Base-by-base conservation (phyloP, 2,888 invertebrate genomes). In the Strigamia crassipes region DNA sequence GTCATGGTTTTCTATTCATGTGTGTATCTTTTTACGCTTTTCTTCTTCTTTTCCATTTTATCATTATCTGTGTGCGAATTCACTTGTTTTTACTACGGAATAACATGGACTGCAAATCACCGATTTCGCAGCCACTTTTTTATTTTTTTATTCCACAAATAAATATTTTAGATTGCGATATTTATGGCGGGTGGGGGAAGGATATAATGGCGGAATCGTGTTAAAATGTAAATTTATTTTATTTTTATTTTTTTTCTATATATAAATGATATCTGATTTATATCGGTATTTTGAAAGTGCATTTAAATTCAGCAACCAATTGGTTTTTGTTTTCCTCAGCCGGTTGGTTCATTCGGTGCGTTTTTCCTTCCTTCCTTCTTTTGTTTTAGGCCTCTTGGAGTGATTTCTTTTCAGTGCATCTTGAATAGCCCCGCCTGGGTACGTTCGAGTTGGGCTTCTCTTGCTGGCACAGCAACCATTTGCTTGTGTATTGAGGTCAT, bases 361-460 rank as follows among this genome's bases (percentile, higher is more conserved):
- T 23, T 66, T 66, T 66, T 61, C n/a, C 18, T 61, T 61, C 18
- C 18, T n/a, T 61, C 23, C 21, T 23, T 18, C 31, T n/a, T 73
- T 23, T 13, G 13, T 73, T 31, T 73, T 27, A 31, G 13, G 4
- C 51, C 12, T 1, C 27, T 73, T 12, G 31, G 23, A 73, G 73
- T 73, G 31, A 73, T 73, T 73, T 73, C 23, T 27, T 73, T 73
- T 27, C 12, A 6, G n/a, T 73, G 73, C 73, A 73, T 73, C 73
- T 73, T 73, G 73, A 73, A 73, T 27, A 73, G 73, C 73, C 23
- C 73, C 73, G 73, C 73, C 73, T 73, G 73, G 73, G 15, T 73
- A 73, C 73, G 73, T 73, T 73, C 73, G 73, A 73, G 73, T 73
- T 73, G 73, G 73, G 73, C 73, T 73, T 73, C 73, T 31, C 73